Conservation (phyloP, 2,113 vertebrate species). For the Ammospiza nelsoni region DNA sequence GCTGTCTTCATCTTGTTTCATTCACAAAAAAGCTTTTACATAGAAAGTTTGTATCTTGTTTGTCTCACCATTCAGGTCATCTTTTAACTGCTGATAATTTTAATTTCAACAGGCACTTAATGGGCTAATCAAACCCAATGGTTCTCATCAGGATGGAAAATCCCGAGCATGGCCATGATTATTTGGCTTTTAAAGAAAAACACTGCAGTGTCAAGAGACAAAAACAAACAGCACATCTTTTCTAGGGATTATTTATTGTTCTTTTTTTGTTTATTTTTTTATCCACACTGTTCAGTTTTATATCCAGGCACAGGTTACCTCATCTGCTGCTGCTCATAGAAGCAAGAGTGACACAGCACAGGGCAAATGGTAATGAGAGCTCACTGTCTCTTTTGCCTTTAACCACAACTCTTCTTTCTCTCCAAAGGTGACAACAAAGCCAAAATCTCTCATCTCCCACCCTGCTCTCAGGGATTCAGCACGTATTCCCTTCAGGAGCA, state of each 20-base stretch:
- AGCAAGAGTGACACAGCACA: not conserved
- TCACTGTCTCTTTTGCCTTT: not conserved
- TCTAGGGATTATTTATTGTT: not conserved
- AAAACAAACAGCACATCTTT: not conserved
- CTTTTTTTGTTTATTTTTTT: not conserved
- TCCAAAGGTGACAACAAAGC: not conserved
- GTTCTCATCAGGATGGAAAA: conserved; percentile 41
- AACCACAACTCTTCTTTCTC: not conserved
- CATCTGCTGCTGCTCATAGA: not conserved
- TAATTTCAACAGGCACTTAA: conserved; percentile 32
- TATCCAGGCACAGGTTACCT: not conserved
- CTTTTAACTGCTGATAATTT: conserved; percentile 17
- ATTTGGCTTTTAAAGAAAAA: not conserved
- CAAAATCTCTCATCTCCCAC: not conserved
- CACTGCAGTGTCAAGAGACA: not conserved
- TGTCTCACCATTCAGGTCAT: not conserved
- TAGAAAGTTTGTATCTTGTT: not conserved
- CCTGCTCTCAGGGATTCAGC: not conserved
- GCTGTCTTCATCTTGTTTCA: not conserved
- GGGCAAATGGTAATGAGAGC: accelerated
- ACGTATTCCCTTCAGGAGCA: not conserved
- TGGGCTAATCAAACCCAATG: conserved; percentile 25
- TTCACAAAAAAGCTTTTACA: not conserved
- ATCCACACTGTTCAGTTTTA: not conserved
- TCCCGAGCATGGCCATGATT: not conserved